Evolutionary conservation across 30 jellyfish, hydroid and myxozoan genomes (phyloP).

Genomic region (Aurelia aurita): DNA sequence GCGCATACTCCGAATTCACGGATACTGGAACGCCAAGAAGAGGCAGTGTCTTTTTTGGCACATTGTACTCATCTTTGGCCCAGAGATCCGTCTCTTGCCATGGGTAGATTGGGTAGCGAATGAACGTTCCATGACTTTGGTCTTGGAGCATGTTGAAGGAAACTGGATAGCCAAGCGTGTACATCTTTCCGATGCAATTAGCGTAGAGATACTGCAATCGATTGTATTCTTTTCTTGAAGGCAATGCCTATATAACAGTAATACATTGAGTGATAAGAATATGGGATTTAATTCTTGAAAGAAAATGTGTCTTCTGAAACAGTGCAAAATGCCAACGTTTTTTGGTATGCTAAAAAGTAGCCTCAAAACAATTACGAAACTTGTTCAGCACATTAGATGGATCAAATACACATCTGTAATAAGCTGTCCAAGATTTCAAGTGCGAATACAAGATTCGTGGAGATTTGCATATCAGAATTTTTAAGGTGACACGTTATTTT

Average conservation of each 20-base stretch:
- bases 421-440: no score
- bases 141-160: conserved; percentile 29
- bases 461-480: no score
- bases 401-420: no score
- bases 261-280: background rate
- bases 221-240: conserved; percentile 46
- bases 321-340: no score
- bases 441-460: no score
- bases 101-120: conserved; percentile 67
- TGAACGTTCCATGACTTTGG: conserved; percentile 32
- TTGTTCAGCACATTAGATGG: no score
- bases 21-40: conserved; percentile 56
- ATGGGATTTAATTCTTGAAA: no score
- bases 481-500: no score
- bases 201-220: conserved; percentile 45
- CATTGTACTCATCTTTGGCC: conserved; percentile 54
- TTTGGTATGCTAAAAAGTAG: no score
- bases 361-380: no score
- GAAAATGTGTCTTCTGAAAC: no score
- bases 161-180: conserved; percentile 69
- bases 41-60: conserved; percentile 40
- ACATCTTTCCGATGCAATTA: conserved; percentile 67
- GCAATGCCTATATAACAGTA: conserved; percentile 41
- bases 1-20: background rate
- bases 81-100: conserved; percentile 78